Conservation (phyloP, 1,140 invertebrate genomes). For the Hypsibius dujardini region DNA sequence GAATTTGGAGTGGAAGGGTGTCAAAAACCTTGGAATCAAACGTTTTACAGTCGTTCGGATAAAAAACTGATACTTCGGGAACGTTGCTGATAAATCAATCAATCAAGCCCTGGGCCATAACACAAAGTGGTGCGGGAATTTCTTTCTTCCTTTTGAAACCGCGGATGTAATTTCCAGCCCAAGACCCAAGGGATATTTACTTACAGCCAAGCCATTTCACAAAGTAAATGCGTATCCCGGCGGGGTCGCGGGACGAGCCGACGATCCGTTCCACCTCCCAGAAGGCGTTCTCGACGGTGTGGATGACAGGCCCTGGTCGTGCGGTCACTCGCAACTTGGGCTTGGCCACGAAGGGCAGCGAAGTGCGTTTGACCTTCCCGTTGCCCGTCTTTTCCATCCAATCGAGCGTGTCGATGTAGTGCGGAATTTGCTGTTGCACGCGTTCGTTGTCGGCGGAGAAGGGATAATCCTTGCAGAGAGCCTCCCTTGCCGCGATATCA, state of each 20-base stretch:
- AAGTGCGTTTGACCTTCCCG: neutral
- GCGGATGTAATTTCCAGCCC: too few species aligned
- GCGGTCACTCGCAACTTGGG: neutral
- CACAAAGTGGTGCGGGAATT: too few species aligned
- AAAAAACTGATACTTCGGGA: too few species aligned
- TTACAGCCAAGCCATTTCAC: conserved; percentile 11
- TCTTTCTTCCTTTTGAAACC: too few species aligned
- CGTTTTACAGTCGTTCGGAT: too few species aligned
- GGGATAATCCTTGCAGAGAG: too few species aligned
- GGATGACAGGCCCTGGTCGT: neutral
- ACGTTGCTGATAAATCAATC: too few species aligned
- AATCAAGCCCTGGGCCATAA: too few species aligned
- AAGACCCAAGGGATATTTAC: neutral
- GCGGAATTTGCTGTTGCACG: neutral
- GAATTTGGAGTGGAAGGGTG: too few species aligned
- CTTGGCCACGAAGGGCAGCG: too few species aligned
- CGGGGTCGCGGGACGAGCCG: neutral
- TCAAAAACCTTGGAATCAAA: too few species aligned
- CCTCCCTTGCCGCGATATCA: neutral
- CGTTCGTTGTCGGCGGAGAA: too few species aligned
- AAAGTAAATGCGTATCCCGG: neutral
- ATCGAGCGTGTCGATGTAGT: neutral
- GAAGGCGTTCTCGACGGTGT: neutral
- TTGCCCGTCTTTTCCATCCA: neutral
- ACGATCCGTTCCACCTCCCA: conserved; percentile 6